A percentile compares a stretch with the other conserved stretches of the same genome.
Conservation (phyloP, 2,888 invertebrate genomes). For the Microplitis deprimator region DNA sequence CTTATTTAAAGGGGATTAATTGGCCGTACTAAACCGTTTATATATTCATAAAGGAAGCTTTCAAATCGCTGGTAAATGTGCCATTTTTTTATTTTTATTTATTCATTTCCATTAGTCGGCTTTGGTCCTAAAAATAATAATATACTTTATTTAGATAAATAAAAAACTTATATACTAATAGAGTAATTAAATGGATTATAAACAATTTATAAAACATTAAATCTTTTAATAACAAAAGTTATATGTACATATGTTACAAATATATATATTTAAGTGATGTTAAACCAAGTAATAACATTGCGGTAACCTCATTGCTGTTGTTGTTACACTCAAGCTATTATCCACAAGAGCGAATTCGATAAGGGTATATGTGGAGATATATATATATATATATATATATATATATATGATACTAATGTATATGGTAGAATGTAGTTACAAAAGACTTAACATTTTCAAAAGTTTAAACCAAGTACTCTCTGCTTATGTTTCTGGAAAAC, state of each 20-base stretch:
- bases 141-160: too few species aligned
- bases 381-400: background rate
- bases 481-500: constrained; percentile 8
- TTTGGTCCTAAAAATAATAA: too few species aligned
- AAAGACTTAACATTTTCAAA: constrained; percentile 11
- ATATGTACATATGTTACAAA: background rate
- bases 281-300: constrained; percentile 12
- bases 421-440: background rate
- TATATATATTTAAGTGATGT: background rate
- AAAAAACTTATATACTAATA: too few species aligned
- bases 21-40: background rate
- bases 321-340: constrained; percentile 18
- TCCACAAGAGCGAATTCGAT: constrained; percentile 24
- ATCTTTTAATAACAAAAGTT: background rate
- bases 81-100: too few species aligned
- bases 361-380: background rate
- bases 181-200: background rate
- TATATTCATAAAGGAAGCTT: background rate
- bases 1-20: background rate
- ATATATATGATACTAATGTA: background rate
- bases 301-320: constrained; percentile 22
- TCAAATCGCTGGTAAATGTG: background rate
- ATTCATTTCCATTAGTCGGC: too few species aligned
- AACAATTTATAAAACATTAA: background rate
- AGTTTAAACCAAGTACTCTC: constrained; percentile 2